phyloP scores from a whole-genome alignment of 2,888 invertebrate genomes.

The Anaspis maculata region DNA sequence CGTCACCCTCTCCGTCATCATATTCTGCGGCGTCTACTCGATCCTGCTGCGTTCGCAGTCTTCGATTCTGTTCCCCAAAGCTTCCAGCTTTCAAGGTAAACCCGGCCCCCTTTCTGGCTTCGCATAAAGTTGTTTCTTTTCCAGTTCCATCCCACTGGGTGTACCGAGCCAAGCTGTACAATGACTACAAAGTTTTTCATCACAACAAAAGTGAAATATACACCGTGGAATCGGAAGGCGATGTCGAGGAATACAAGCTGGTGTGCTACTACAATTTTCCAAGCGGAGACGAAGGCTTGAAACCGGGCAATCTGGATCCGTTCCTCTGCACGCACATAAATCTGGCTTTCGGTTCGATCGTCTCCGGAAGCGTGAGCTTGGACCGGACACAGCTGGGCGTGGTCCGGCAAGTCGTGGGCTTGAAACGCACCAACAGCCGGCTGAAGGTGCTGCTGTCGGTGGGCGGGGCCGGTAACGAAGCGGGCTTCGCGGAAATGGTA shows the following conservation, averaged over 20 bases:
- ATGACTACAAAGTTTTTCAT: slow-evolving; percentile 16
- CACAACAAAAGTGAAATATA: too few species aligned
- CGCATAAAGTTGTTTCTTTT: too few species aligned
- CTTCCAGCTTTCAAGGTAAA: slow-evolving; percentile 17
- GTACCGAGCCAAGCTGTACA: slow-evolving; percentile 30
- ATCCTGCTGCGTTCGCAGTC: slow-evolving; percentile 23
- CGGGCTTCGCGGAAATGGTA: slow-evolving; percentile 67
- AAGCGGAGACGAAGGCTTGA: slow-evolving; percentile 17
- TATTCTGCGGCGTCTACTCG: slow-evolving; percentile 26
- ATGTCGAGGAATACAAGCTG: slow-evolving; percentile 26
- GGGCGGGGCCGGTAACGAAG: slow-evolving; percentile 52
- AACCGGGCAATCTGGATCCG: slow-evolving; percentile 50
- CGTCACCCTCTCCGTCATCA: slow-evolving; percentile 21
- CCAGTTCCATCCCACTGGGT: slow-evolving; percentile 23
- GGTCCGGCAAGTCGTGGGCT: slow-evolving; percentile 27
- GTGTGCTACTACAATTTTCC: slow-evolving; percentile 68
- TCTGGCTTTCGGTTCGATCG: slow-evolving; percentile 62
- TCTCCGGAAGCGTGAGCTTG: slow-evolving; percentile 52
- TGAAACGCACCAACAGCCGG: slow-evolving; percentile 54
- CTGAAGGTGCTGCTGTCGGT: slow-evolving; percentile 73
- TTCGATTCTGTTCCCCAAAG: slow-evolving; percentile 22
- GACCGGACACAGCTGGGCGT: slow-evolving; percentile 35
- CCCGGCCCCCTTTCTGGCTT: too few species aligned
- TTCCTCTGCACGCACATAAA: slow-evolving; percentile 77
- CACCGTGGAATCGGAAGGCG: slow-evolving; percentile 12